phyloP scores from a whole-genome alignment of 1,140 invertebrate species.

The Battus philenor region DNA sequence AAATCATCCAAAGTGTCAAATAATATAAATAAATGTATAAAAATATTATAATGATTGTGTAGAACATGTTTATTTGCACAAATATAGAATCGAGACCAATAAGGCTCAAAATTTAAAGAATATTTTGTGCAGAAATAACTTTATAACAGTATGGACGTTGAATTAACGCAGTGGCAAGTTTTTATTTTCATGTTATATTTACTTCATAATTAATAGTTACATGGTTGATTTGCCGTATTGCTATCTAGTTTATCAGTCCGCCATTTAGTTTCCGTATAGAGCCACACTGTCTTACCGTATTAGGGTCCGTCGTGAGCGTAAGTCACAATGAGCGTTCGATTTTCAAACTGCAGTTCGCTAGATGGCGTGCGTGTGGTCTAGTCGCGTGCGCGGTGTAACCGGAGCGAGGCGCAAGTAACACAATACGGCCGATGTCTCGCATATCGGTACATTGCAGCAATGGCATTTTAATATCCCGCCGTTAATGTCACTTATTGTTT shows the following conservation, averaged over 20 bases:
- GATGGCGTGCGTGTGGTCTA: slow-evolving; percentile 70
- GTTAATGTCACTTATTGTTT: slow-evolving; percentile 69
- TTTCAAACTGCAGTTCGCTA: slow-evolving; percentile 41
- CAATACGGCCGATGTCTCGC: slow-evolving; percentile 67
- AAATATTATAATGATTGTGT: no score
- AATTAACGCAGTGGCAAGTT: no score
- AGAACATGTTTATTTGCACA: no score
- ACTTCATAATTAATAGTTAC: slow-evolving; percentile 10
- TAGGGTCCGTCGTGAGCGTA: slow-evolving; percentile 6
- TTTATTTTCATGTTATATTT: no score
- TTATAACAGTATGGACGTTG: no score
- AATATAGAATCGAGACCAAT: no score
- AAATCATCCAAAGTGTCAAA: no score
- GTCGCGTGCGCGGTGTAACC: slow-evolving; percentile 70
- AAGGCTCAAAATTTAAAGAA: no score
- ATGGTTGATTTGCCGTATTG: slow-evolving; percentile 13
- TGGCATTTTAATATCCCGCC: slow-evolving; percentile 68
- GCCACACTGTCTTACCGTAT: slow-evolving; percentile 12
- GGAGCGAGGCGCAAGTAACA: slow-evolving; percentile 71
- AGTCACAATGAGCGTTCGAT: slow-evolving; percentile 31
- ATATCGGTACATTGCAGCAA: slow-evolving; percentile 66
- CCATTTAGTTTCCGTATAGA: slow-evolving; percentile 16
- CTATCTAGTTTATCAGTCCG: slow-evolving; percentile 8
- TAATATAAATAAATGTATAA: no score
- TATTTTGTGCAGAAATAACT: no score